Evolutionary conservation across 92 coral and sea anemone genomes (phyloP).

Genomic region (Micromussa lordhowensis): DNA sequence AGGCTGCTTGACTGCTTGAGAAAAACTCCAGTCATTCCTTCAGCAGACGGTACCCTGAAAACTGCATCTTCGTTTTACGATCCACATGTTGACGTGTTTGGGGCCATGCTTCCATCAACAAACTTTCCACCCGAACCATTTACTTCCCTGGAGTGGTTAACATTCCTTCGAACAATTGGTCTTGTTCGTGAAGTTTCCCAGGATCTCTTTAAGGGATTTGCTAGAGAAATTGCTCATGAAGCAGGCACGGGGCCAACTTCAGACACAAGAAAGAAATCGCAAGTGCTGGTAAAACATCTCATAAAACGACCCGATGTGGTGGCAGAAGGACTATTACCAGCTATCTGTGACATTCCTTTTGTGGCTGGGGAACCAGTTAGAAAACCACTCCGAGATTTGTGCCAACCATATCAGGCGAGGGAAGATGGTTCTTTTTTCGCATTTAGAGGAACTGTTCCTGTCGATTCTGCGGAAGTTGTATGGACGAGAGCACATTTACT

Average conservation of each 20-base stretch:
- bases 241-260: constrained; percentile 11
- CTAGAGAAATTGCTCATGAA: constrained; percentile 53
- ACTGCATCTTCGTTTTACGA: constrained; percentile 54
- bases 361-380: constrained; percentile 38
- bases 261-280: constrained; percentile 57
- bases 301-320: constrained; percentile 30
- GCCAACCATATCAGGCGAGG: constrained; percentile 36
- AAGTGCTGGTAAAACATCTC: constrained; percentile 41
- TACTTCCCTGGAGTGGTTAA: constrained; percentile 46
- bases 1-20: constrained; percentile 8
- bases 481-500: constrained; percentile 75
- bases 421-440: constrained; percentile 38
- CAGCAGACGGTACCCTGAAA: constrained; percentile 44
- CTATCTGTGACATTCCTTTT: constrained; percentile 53
- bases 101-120: constrained; percentile 43
- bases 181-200: constrained; percentile 50
- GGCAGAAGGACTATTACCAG: constrained; percentile 29
- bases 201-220: constrained; percentile 42
- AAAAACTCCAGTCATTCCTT: constrained; percentile 36
- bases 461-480: constrained; percentile 14
- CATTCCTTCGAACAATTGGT: constrained; percentile 56
- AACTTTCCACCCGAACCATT: constrained; percentile 69
- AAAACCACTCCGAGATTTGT: constrained; percentile 20
- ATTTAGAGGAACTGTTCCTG: constrained; percentile 58
- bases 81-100: constrained; percentile 53